Base-by-base conservation (phyloP, 2,888 invertebrate species). In the Cheilosia impressa region DNA sequence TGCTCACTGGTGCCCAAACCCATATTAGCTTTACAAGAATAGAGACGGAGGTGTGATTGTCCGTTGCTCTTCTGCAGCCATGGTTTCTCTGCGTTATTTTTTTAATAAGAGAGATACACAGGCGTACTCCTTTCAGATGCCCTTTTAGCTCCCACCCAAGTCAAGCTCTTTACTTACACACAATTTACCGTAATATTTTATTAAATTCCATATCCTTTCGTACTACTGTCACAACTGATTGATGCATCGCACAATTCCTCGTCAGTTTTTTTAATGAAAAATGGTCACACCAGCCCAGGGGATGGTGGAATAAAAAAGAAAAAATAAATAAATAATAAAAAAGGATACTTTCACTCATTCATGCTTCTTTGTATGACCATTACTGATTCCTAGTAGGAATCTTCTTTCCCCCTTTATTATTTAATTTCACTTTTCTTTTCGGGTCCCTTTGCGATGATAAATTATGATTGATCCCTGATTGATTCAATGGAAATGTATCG, bases 381-480 rank as follows among this genome's bases (percentile, higher is more conserved):
- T 43, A 38, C 77, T 19, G 45, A 43, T 60, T 66, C 52, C 15
- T 19, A 5, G 41, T 41, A 41, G 53, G 62, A 41, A 41, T 60
- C 27, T 27, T 15, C 15, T 53, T 19, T 1, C 38, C 38, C 52
- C 62, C 10, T 58, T 47, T 27, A 53, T 55, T 62, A 38, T 55
- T 62, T 73, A 19, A 22, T 60, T 53, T 38, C n/a, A 47, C 47
- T 57, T 53, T 19, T 17, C 10, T 24, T 41, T 47, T 53, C 24
- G 13, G 53, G 69, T 75, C 47, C 66, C 10, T 58, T 84, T 31
- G n/a, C 24, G 58, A 72, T 80, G 76, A 84, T 79, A 75, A 80
- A 85, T 80, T 80, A 76, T 85, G 84, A 85, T 85, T 80, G 84
- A 85, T 85, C 71, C 50, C 60, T 45, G 75, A 85, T 66, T 71